Percentiles rank a stretch among this genome's conserved stretches.
Conservation (phyloP, 2,113 vertebrate species). For the Trichechus manatus region DNA sequence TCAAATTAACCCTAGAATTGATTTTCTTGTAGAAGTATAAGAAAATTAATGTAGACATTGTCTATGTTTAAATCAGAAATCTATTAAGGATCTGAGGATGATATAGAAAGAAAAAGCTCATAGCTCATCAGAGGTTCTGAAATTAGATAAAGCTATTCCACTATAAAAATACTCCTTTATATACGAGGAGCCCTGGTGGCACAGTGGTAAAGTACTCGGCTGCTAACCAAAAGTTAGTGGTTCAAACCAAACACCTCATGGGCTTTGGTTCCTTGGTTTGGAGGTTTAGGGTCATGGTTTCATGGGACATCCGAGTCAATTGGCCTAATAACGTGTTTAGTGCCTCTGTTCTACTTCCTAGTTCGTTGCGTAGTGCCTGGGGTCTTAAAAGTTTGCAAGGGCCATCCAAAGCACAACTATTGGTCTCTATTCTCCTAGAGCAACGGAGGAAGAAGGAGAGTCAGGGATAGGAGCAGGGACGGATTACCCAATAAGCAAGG, state of each 20-base stretch:
- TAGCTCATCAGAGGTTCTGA: not conserved
- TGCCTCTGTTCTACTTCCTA: not conserved
- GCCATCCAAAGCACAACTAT: not conserved
- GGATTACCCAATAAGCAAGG: no score
- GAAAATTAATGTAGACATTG: slow-evolving; percentile 1
- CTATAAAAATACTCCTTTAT: no score
- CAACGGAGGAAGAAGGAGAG: not conserved
- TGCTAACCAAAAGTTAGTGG: no score
- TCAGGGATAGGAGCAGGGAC: not conserved
- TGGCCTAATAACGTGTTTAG: not conserved
- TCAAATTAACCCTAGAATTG: not conserved
- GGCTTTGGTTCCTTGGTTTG: not conserved
- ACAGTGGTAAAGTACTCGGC: no score
- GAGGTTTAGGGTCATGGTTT: not conserved
- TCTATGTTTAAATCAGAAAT: not conserved
- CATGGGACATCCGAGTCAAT: not conserved
- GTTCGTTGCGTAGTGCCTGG: not conserved
- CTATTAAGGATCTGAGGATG: not conserved
- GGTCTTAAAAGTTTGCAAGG: not conserved
- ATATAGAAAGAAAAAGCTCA: not conserved
- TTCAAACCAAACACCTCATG: not conserved
- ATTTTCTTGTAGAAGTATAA: slow-evolving; percentile 40
- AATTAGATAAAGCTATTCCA: not conserved
- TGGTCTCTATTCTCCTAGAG: not conserved
- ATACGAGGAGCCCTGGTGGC: not conserved